Evolutionary conservation across 2,113 vertebrate genomes (phyloP).

Genomic region (Bambusicola thoracicus): DNA sequence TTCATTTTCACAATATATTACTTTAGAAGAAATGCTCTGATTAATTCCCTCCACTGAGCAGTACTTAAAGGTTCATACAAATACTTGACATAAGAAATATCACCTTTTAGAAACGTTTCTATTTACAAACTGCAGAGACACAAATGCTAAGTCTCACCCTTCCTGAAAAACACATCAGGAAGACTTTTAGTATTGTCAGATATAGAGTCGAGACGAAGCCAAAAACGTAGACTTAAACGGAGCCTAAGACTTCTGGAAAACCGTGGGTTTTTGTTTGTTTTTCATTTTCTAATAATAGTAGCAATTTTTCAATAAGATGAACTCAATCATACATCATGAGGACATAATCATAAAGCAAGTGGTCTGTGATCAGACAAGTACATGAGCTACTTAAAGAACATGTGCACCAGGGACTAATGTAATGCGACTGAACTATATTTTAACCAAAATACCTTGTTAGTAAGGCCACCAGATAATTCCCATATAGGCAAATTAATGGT

Average conservation of each 20-base stretch:
- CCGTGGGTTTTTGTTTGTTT: accelerated
- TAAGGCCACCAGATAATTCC: not conserved
- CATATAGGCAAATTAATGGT: not conserved
- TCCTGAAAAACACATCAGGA: not conserved
- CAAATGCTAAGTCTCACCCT: not conserved
- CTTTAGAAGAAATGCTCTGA: not conserved
- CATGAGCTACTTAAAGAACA: not conserved
- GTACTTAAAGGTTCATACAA: not conserved
- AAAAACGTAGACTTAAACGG: not conserved
- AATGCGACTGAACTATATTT: not conserved
- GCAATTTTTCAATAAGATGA: not conserved
- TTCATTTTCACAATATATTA: not conserved
- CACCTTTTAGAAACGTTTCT: not conserved
- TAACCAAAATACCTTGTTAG: not conserved
- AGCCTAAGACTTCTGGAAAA: not conserved
- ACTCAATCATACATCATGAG: not conserved
- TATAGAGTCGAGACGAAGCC: not conserved
- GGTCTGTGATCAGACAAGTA: not conserved
- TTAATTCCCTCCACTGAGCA: not conserved
- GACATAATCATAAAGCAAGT: not conserved
- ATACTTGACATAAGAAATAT: not conserved
- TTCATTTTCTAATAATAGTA: not conserved
- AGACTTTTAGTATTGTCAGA: not conserved
- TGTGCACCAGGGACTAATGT: not conserved
- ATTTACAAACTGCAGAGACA: not conserved